These are phyloP conservation scores for Conus ventricosus DNA, from an alignment of 1,140 invertebrate genomes.

Conservation along the genomic window DNA sequence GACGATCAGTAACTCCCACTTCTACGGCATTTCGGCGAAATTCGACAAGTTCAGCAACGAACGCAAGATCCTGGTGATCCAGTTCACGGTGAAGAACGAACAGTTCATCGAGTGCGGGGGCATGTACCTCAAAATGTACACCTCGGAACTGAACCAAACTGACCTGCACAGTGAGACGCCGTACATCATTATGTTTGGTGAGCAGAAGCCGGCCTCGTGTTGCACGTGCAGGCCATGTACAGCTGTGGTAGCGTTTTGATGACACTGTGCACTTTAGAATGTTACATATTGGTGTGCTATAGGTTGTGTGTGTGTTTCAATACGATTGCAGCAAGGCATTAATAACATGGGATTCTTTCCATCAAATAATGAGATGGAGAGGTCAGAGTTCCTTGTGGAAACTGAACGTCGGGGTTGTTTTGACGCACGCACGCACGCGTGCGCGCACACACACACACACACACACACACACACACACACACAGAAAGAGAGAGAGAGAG, in stretches of 20 bases:
- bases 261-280: not conserved
- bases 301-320: too few species aligned
- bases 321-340: too few species aligned
- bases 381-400: too few species aligned
- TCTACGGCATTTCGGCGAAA: constrained; percentile 96
- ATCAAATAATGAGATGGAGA: too few species aligned
- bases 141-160: constrained; percentile 91
- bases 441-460: constrained; percentile 26
- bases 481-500: not conserved
- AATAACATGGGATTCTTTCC: too few species aligned
- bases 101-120: constrained; percentile 99
- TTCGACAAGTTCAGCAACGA: constrained; percentile 94
- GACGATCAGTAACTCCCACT: constrained; percentile 96
- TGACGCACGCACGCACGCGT: constrained; percentile 17
- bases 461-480: constrained; percentile 18
- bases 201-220: constrained; percentile 47
- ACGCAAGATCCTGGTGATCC: constrained; percentile 91
- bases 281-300: not conserved
- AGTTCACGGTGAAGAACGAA: constrained; percentile 99
- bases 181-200: constrained; percentile 98
- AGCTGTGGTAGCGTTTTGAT: not conserved
- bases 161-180: constrained; percentile 98
- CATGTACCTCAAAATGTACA: constrained; percentile 97
- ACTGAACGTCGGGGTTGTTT: too few species aligned
- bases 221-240: not conserved